Base-by-base conservation (phyloP, 1,140 invertebrate species). In the Nymphalis io region DNA sequence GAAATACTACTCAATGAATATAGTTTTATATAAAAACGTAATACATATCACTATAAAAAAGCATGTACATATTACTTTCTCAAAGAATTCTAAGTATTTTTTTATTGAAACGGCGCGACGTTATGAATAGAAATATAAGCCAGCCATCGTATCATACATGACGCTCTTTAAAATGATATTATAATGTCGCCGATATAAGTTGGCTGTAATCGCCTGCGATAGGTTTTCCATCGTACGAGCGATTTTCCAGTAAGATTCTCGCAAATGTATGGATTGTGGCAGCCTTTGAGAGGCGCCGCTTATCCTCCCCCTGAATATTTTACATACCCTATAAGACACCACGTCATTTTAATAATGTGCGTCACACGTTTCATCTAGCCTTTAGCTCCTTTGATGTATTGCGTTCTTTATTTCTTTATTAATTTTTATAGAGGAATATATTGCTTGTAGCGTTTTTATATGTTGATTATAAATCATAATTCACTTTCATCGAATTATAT, bases 311-410 rank as follows among this genome's bases (percentile, higher is more conserved):
- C 51, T 64, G 62, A 64, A 64, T 64, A 57, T 42, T 64, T 48
- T 39, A 64, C 62, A 53, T 64, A 55, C 51, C 51, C 21, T 64
- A 64, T 53, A 42, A 64, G 51, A 57, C 46, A 63, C 61, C 46
- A 16, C 38, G 38, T 18, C n/a, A 64, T 64, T 64, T 57, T 64
- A 55, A 64, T 64, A 44, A 64, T 38, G 46, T 64, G 23, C 46
- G 23, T 62, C 48, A 51, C 33, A 46, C 60, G 27, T 8, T 15
- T 38, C 27, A 51, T 62, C 18, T 18, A 18, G 46, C 51, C 18
- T 55, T 40, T 51, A 42, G 3, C 3, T 64, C 20, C 62, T 55
- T 57, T 57, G 48, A 64, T 64, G 48, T 64, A 63, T 53, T 63
- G 46, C 48, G 46, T 51, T 21, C 16, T 18, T 51, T 51, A 51